Conservation (phyloP, 2,113 vertebrate genomes). For the Zosterops borbonicus region DNA sequence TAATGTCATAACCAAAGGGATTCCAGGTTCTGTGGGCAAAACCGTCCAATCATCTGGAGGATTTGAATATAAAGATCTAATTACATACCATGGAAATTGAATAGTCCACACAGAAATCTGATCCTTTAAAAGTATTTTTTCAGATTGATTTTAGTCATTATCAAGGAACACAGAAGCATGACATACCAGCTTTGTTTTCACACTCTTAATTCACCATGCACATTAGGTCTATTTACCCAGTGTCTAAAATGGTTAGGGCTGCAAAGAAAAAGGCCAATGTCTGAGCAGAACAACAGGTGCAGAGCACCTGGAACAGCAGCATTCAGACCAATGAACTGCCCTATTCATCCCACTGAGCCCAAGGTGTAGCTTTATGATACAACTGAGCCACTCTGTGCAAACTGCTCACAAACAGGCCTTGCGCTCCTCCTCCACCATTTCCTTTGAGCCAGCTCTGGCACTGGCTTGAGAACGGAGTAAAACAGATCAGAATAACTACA, state of each 20-base stretch:
- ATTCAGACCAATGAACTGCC: not conserved
- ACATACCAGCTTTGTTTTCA: not conserved
- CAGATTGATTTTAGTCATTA: not conserved
- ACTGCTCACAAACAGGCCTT: not conserved
- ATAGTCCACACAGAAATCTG: not conserved
- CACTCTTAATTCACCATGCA: not conserved
- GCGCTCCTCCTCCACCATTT: not conserved
- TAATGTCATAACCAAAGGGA: not conserved
- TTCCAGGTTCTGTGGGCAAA: not conserved
- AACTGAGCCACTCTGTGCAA: not conserved
- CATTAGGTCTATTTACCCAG: not conserved
- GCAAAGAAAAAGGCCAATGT: slow-evolving; percentile 15
- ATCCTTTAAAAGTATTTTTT: not conserved
- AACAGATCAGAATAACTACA: not conserved
- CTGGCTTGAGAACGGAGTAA: not conserved
- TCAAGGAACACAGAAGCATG: not conserved
- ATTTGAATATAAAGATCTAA: not conserved
- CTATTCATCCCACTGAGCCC: not conserved
- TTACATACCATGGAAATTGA: not conserved
- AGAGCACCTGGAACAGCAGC: slow-evolving; percentile 29
- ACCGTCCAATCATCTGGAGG: not conserved
- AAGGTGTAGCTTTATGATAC: not conserved
- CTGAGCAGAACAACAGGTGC: slow-evolving; percentile 22
- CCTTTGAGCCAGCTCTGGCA: not conserved
- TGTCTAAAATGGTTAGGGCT: not conserved